phyloP scores from a whole-genome alignment of 1,140 invertebrate genomes.

The Drosophila paulistorum region DNA sequence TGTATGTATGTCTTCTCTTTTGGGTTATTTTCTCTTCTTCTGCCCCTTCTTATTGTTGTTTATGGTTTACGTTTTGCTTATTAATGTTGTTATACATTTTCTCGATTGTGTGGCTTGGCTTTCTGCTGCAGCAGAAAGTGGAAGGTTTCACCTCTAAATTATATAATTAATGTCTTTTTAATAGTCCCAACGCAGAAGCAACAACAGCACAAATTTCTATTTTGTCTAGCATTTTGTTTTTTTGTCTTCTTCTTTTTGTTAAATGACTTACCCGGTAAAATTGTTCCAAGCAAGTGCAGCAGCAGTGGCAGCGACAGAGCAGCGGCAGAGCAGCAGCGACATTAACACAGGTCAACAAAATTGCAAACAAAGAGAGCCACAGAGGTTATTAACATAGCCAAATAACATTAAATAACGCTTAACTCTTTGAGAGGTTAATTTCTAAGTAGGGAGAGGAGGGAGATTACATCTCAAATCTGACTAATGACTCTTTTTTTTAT shows the following conservation, averaged over 20 bases:
- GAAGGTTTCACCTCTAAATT: conserved; percentile 70
- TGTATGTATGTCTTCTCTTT: conserved; percentile 43
- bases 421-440: no score
- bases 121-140: conserved; percentile 68
- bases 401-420: neutral
- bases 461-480: no score
- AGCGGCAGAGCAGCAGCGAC: neutral
- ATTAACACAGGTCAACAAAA: conserved; percentile 13
- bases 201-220: conserved; percentile 31
- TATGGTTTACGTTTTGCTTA: conserved; percentile 71
- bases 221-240: conserved; percentile 10
- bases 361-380: neutral
- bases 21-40: conserved; percentile 18
- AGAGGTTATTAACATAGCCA: neutral
- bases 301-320: conserved; percentile 10
- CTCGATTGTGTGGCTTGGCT: conserved; percentile 24
- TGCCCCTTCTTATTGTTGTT: conserved; percentile 33
- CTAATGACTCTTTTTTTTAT: no score
- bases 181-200: conserved; percentile 41
- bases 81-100: conserved; percentile 28
- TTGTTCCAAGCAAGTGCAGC: conserved; percentile 2
- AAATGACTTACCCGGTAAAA: conserved; percentile 42
- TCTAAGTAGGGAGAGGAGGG: no score
- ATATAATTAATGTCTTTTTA: conserved; percentile 78
- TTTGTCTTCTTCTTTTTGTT: conserved; percentile 14